Evolutionary conservation across 2,797 vertebrate species (phyloP).

Genomic region (Enteromius trimaculatus): DNA sequence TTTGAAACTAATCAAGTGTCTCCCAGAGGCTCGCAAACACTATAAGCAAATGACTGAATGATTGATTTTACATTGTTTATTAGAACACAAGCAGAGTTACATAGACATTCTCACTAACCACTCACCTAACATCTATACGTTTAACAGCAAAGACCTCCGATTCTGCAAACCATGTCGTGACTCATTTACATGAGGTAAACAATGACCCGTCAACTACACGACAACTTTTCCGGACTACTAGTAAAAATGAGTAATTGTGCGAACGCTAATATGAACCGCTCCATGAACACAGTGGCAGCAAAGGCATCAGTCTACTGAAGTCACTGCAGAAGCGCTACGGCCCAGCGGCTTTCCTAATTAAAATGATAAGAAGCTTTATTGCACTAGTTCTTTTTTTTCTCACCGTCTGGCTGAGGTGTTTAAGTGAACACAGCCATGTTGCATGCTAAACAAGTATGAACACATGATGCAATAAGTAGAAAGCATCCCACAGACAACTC

Average conservation of each 20-base stretch:
- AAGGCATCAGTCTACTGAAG: conserved; percentile 73
- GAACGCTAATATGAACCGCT: conserved; percentile 38
- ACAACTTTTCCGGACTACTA: not conserved
- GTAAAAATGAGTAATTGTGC: conserved; percentile 3
- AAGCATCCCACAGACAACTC: conserved; percentile 35
- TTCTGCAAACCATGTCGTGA: not conserved
- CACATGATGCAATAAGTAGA: conserved; percentile 51
- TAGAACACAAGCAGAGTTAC: not conserved
- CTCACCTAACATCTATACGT: not conserved
- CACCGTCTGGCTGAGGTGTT: conserved; percentile 64
- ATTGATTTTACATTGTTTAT: not conserved
- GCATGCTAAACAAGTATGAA: conserved; percentile 59
- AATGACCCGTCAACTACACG: not conserved
- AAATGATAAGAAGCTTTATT: conserved; percentile 85
- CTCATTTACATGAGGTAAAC: not conserved
- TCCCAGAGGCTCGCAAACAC: not conserved
- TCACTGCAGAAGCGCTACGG: conserved; percentile 78
- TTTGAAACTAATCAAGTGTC: not conserved
- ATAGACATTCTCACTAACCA: not conserved
- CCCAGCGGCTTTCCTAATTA: conserved; percentile 84
- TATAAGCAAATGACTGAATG: not conserved
- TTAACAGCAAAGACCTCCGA: not conserved
- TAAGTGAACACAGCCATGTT: conserved; percentile 71
- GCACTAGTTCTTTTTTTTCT: conserved; percentile 75
- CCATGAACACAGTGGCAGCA: conserved; percentile 65